A percentile compares a stretch with the other conserved stretches of the same genome.
These are phyloP conservation scores for Lasaia peninsularis DNA, from an alignment of 1,140 invertebrate genomes.

Conservation along the genomic window DNA sequence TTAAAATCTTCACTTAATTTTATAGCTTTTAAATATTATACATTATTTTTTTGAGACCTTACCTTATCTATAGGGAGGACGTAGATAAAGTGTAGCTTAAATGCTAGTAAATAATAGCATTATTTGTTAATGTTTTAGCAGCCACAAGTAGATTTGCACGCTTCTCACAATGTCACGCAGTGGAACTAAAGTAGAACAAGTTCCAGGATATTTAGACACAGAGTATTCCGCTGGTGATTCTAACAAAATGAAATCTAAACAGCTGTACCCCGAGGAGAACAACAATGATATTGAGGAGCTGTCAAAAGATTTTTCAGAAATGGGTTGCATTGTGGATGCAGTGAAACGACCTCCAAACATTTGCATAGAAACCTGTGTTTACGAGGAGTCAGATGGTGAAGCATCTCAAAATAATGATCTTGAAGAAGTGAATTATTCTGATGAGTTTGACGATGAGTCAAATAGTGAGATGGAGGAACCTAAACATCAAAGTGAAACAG, in stretches of 20 bases:
- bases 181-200: slow-evolving; percentile 43
- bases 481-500: slow-evolving; percentile 29
- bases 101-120: not conserved
- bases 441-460: slow-evolving; percentile 70
- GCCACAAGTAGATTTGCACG: slow-evolving; percentile 36
- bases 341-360: slow-evolving; percentile 61
- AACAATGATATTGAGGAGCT: slow-evolving; percentile 71
- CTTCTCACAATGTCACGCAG: slow-evolving; percentile 53
- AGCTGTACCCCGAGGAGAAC: slow-evolving; percentile 64
- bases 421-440: slow-evolving; percentile 61
- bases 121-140: slow-evolving; percentile 32
- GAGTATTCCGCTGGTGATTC: slow-evolving; percentile 56
- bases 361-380: slow-evolving; percentile 60
- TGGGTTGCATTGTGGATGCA: slow-evolving; percentile 69
- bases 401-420: slow-evolving; percentile 19
- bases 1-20: too few relatives aligned
- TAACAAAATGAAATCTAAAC: slow-evolving; percentile 55
- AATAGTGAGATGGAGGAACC: slow-evolving; percentile 45
- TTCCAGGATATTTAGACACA: slow-evolving; percentile 37
- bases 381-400: slow-evolving; percentile 43
- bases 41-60: too few relatives aligned
- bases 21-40: too few relatives aligned
- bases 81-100: not conserved
- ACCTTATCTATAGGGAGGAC: too few relatives aligned
- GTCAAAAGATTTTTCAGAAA: slow-evolving; percentile 61